Percentiles rank a stretch among this genome's conserved stretches.
Evolutionary conservation across 2,797 vertebrate genomes (phyloP).

Genomic region (Cephalopachus bancanus): DNA sequence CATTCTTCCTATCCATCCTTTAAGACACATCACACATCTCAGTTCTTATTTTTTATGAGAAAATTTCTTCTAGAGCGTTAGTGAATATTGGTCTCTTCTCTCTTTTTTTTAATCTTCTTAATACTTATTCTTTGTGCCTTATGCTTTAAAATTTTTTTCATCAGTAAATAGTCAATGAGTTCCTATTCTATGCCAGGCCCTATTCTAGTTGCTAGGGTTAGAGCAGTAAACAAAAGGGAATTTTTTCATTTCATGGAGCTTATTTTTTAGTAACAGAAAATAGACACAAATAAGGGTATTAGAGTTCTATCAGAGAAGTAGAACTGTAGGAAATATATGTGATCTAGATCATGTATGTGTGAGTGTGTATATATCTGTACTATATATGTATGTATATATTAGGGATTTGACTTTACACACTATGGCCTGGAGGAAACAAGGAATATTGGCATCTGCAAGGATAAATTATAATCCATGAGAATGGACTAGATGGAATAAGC

Average conservation of each 20-base stretch:
- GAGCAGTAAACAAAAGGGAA: not conserved
- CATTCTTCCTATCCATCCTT: not conserved
- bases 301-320: not conserved
- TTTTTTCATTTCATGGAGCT: not conserved
- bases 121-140: not conserved
- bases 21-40: not conserved
- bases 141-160: not conserved
- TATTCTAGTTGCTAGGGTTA: not conserved
- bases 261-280: not conserved
- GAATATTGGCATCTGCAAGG: not conserved
- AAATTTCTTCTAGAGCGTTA: not conserved
- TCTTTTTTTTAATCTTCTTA: not conserved
- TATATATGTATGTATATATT: not conserved
- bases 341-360: not conserved
- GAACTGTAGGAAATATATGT: not conserved
- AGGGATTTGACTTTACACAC: not conserved
- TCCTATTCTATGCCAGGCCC: not conserved
- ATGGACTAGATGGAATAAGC: not conserved
- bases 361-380: too few species aligned
- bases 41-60: not conserved
- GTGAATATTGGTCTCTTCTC: not conserved
- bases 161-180: not conserved
- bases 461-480: too few species aligned
- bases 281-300: not conserved
- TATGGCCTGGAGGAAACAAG: not conserved